These are phyloP conservation scores for Lacerta viridis DNA, from an alignment of 2,797 vertebrate species.

Conservation along the genomic window DNA sequence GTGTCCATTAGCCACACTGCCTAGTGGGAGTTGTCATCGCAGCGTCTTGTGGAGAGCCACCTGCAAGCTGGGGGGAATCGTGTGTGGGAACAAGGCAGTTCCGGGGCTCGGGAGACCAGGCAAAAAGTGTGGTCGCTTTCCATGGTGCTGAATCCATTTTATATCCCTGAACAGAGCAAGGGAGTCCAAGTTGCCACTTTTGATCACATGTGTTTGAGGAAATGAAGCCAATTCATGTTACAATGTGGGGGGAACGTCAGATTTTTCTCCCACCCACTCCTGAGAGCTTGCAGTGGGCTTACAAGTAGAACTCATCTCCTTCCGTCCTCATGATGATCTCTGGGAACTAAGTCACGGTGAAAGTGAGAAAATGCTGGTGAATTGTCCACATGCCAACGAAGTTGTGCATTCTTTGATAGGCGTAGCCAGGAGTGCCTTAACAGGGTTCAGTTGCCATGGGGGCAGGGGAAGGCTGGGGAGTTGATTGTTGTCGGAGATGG, in stretches of 20 bases:
- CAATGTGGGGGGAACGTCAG: too few species aligned
- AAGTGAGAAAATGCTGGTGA: too few species aligned
- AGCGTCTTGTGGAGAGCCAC: too few species aligned
- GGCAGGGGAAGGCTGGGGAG: rapidly evolving
- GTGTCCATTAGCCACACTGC: too few species aligned
- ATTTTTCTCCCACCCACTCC: neutral
- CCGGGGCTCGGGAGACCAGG: too few species aligned
- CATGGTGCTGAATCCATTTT: conserved; percentile 11
- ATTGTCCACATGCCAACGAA: neutral
- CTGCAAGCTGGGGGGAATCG: too few species aligned
- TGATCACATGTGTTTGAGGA: neutral
- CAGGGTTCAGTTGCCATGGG: neutral
- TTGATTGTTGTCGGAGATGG: neutral
- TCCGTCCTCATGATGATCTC: neutral
- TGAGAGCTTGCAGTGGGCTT: neutral
- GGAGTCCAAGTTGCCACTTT: too few species aligned
- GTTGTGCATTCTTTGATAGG: neutral
- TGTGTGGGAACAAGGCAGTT: too few species aligned
- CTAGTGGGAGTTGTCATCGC: too few species aligned
- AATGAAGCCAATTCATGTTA: neutral
- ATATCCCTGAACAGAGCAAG: neutral
- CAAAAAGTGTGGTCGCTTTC: neutral
- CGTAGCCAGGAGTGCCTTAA: neutral
- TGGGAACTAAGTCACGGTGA: too few species aligned
- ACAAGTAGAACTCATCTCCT: too few species aligned